Base-by-base conservation (phyloP, 2,113 vertebrate genomes). In the Notarius quadriscutis region DNA sequence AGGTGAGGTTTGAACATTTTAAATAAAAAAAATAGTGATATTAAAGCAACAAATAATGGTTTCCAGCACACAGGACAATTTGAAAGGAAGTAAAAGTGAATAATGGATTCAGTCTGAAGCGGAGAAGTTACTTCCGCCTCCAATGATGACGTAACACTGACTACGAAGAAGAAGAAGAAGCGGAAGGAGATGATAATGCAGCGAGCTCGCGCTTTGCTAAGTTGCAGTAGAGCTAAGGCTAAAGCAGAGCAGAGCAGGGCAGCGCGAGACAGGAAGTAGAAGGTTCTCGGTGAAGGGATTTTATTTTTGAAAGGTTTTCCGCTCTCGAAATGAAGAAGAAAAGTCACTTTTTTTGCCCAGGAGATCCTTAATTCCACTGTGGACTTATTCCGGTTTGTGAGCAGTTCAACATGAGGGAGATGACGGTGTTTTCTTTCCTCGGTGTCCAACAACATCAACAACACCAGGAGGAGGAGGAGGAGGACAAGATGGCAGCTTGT, bases 401-500 rank as follows among this genome's bases (percentile, higher is more conserved):
- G 88, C 86, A 88, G 88, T 90, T 92, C 30, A 77, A 88, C 85
- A 91, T 91, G 90, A 88, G 88, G 87, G 90, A 88, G 83, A 81
- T 75, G 84, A 77, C 88, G 80, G 51, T 84, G 74, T 88, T 91
- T 93, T 90, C 90, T 90, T 92, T 93, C 92, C 93, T 92, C 95
- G 92, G 89, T 91, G 93, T 95, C 93, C 92, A 93, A 62, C 53
- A 80, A 58, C 78, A 80, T 1, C 79, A 81, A n/a, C 85, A 75
- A 4, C 30, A 30, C 30, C 77, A 58, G 55, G 14, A 57, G n/a
- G 15, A 80, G 78, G 77, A 75, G 69, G 5, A 69, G 48, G 85
- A 87, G 95, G 93, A 94, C 94, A 95, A 95, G 94, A 95, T 95
- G 94, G 95, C 96, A 92, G 92, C 91, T 87, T 17, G 5, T 41